A percentile compares a stretch with the other conserved stretches of the same genome.
Conservation (phyloP, 37 sponge, comb jelly and placozoan genomes). For the Geodia barretti region DNA sequence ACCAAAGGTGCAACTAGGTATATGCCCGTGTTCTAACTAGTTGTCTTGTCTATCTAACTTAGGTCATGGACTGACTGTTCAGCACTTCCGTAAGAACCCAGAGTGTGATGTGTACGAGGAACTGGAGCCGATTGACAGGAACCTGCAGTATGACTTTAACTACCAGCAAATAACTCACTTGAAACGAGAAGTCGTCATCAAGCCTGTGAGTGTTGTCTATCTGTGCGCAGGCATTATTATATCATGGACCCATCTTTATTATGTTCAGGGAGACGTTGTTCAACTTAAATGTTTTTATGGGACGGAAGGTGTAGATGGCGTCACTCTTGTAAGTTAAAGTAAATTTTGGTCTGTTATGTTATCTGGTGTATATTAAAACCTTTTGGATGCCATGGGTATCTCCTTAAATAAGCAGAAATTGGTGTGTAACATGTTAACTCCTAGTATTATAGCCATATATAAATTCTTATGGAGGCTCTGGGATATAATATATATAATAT, state of each 20-base stretch:
- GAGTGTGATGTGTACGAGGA: conserved; percentile 14
- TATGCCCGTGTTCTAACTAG: not conserved
- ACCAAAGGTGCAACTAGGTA: too few species aligned
- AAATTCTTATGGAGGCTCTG: too few species aligned
- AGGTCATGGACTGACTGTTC: not conserved
- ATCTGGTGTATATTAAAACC: not conserved
- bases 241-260: not conserved
- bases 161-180: conserved; percentile 49
- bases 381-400: too few species aligned
- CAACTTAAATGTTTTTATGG: conserved; percentile 9
- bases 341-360: too few species aligned
- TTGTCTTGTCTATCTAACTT: too few species aligned
- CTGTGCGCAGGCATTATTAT: not conserved
- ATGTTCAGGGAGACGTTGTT: conserved; percentile 10
- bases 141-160: conserved; percentile 70
- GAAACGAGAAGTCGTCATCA: conserved; percentile 1
- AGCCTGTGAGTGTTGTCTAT: conserved; percentile 16
- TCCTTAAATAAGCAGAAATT: too few species aligned
- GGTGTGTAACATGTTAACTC: too few species aligned
- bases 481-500: too few species aligned
- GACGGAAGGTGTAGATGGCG: not conserved
- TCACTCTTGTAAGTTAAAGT: conserved; percentile 35
- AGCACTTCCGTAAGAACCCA: conserved; percentile 5
- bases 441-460: too few species aligned
- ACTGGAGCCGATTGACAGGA: conserved; percentile 33